Conservation (phyloP, 1,140 invertebrate species). For the Dinoponera quadriceps region DNA sequence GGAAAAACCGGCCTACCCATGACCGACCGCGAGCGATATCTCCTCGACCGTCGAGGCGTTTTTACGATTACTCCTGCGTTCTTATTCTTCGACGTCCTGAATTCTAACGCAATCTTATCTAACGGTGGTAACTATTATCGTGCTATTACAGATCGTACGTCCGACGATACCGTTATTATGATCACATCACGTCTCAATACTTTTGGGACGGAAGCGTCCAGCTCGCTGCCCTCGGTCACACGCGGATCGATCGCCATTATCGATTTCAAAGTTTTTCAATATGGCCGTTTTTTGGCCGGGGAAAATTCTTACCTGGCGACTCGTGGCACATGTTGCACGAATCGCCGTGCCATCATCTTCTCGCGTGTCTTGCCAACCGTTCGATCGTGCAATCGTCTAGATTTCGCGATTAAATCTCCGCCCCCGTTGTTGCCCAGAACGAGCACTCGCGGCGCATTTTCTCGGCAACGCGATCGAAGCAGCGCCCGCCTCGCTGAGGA, state of each 20-base stretch:
- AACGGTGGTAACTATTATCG: slow-evolving; percentile 12
- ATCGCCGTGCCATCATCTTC: too few species aligned
- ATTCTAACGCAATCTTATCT: slow-evolving; percentile 7
- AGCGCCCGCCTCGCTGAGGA: background rate
- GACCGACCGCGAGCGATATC: slow-evolving; percentile 3
- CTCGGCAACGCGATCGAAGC: slow-evolving; percentile 46
- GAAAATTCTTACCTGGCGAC: too few species aligned
- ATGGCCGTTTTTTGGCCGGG: too few species aligned
- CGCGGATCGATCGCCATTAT: too few species aligned
- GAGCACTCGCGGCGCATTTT: slow-evolving; percentile 23
- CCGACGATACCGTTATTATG: background rate
- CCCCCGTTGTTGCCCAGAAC: background rate
- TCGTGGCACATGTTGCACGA: too few species aligned
- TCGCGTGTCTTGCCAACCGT: too few species aligned
- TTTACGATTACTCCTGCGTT: slow-evolving; percentile 7
- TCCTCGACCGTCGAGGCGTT: background rate
- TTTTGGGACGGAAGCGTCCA: background rate
- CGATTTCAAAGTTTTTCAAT: too few species aligned
- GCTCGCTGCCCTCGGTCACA: background rate
- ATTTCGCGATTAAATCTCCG: too few species aligned
- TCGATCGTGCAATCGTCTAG: too few species aligned
- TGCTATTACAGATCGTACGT: background rate
- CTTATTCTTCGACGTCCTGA: background rate
- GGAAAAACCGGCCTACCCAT: slow-evolving; percentile 3
- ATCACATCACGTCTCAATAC: too few species aligned